phyloP scores from a whole-genome alignment of 1,140 invertebrate species.

The Pantala flavescens region DNA sequence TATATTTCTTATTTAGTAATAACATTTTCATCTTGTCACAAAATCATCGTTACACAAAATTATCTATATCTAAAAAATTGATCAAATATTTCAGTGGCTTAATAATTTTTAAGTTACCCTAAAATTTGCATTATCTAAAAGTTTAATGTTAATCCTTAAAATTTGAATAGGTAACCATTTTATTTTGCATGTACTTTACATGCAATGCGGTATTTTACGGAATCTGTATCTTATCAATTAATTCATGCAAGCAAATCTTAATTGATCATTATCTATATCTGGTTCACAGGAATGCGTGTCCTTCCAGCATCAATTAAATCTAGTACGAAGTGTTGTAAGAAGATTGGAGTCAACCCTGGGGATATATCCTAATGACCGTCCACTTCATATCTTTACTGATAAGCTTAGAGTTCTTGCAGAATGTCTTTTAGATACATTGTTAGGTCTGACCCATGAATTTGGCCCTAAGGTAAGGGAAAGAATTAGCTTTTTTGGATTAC shows the following conservation, averaged over 20 bases:
- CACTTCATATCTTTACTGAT: slow-evolving; percentile 49
- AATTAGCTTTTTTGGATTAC: too few relatives aligned
- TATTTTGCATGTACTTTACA: not conserved
- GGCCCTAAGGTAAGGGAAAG: slow-evolving; percentile 32
- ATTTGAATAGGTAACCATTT: too few relatives aligned
- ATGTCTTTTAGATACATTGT: slow-evolving; percentile 64
- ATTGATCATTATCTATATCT: slow-evolving; percentile 22
- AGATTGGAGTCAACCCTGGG: slow-evolving; percentile 48
- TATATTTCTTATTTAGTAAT: too few relatives aligned
- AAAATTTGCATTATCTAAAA: not conserved
- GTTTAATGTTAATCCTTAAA: too few relatives aligned
- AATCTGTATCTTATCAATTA: too few relatives aligned
- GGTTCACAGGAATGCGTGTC: slow-evolving; percentile 56
- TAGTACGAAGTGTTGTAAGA: slow-evolving; percentile 58
- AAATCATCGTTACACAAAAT: too few relatives aligned
- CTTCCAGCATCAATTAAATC: slow-evolving; percentile 68
- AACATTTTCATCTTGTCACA: too few relatives aligned
- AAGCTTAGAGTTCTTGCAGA: slow-evolving; percentile 70
- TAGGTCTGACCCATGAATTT: slow-evolving; percentile 36
- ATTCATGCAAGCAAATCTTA: too few relatives aligned
- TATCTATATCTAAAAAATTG: too few relatives aligned
- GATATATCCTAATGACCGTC: not conserved
- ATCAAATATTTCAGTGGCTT: not conserved
- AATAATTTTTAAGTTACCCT: not conserved
- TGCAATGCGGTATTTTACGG: too few relatives aligned